A percentile compares a stretch with the other conserved stretches of the same genome.
Conservation (phyloP, 2,797 vertebrate genomes). For the Artibeus jamaicensis region DNA sequence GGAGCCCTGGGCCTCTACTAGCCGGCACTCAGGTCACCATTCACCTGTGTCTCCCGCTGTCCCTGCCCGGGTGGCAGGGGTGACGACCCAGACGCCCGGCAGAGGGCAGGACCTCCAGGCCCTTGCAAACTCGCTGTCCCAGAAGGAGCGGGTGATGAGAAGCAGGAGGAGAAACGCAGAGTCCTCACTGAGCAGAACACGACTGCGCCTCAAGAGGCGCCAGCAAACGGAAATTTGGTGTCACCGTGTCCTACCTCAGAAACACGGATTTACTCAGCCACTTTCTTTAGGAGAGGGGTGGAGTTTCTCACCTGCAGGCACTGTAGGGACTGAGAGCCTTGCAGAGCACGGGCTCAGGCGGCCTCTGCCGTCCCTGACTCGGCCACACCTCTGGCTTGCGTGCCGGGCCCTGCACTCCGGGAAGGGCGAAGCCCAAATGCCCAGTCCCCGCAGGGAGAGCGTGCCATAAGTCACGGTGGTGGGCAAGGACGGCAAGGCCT, state of each 20-base stretch:
- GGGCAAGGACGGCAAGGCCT: background rate
- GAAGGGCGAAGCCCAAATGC: background rate
- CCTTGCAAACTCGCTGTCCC: background rate
- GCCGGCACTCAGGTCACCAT: too few relatives aligned
- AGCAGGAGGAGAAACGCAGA: background rate
- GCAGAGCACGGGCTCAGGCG: accelerated
- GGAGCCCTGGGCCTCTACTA: too few relatives aligned
- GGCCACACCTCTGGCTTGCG: too few relatives aligned
- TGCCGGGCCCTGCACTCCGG: background rate
- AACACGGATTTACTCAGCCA: accelerated
- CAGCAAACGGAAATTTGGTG: accelerated
- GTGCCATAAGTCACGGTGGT: accelerated
- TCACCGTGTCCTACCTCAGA: background rate
- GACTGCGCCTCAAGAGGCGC: accelerated
- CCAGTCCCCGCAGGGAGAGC: background rate
- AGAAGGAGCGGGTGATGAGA: accelerated
- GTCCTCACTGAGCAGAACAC: accelerated
- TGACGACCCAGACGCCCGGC: background rate
- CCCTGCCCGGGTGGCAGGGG: too few relatives aligned
- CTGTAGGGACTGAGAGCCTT: background rate
- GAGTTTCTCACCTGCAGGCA: accelerated
- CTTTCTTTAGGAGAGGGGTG: background rate
- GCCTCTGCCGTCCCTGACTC: background rate
- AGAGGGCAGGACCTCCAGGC: accelerated
- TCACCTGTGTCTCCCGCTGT: accelerated